Evolutionary conservation across 2,888 invertebrate species (phyloP), one percentile per base, ranked within the genome.

Genomic region (Athripsodes cinereus): DNA sequence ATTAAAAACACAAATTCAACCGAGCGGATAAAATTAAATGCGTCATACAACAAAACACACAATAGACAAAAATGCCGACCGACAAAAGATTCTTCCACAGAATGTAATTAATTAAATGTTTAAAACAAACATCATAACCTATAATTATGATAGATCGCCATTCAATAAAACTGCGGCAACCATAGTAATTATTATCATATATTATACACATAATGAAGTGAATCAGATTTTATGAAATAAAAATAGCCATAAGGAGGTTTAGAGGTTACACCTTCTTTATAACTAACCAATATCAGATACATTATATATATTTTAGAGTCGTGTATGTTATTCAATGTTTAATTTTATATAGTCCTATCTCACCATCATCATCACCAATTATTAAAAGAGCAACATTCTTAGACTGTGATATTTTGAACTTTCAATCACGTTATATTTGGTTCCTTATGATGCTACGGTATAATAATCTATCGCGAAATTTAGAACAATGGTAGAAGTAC

Each of bases 51-150:
- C 40, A 40, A 40, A 40, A 40, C 40, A 40, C 40, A 40, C 40
- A 40, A 40, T 40, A 40, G 40, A 40, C 16, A 40, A 40, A 40
- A 21, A 48, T 20, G 20, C 48, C 48, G 48, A 18, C 44, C n/a
- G n/a, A 44, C 2, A 20, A 48, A 6, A 6, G 5, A 48, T 48
- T 19, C 21, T 48, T 20, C 48, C 19, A 19, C 11, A 48, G 40
- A 40, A 40, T 16, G 40, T 48, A 40, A 40, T 40, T 40, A 48
- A 48, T 48, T 48, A 48, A 48, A 21, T 20, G 19, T 20, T 48
- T 48, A 48, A 48, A 48, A 48, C 48, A 55, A 55, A 55, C 50
- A 55, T 51, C 50, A 51, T 44, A 51, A 40, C 55, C 55, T 19
- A 55, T 55, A 50, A 55, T 55, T 55, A 55, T 49, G 55, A 55